Evolutionary conservation across 37 sponge, comb jelly and placozoan species (phyloP), one percentile per base, ranked within the genome.

Genomic region (Mnemiopsis leidyi): DNA sequence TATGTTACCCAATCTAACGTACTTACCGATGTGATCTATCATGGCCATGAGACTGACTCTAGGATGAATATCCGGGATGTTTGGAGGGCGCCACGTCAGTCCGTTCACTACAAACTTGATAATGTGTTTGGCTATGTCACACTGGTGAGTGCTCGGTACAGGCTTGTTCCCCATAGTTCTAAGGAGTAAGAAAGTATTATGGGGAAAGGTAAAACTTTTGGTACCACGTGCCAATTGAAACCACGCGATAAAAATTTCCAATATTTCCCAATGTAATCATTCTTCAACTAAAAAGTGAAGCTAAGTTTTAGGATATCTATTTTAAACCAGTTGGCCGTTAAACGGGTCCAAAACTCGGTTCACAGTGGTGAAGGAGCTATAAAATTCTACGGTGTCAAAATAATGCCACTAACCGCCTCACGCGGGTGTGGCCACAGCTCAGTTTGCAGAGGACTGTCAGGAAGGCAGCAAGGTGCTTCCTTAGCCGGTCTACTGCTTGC

Each of bases 1-100:
- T 23, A 28, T 18, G 75, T 5, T 29, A 71, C 75, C 68, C 13
- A 67, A n/a, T n/a, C n/a, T n/a, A 9, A n/a, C 26, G 28, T 28
- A 85, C 90, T 38, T 38, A 85, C 90, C 90, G 29, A 85, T 85
- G 29, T 85, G 90, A 18, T 40, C 90, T 0, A 85, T 85, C 40
- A 85, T 85, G 61, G 90, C 32, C 24, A 40, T 21, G 26, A 85
- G 90, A 23, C 90, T 40, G 21, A 85, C 90, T 85, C 90, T 38
- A 1, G 90, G 90, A 38, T 85, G 90, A n/a, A 40, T 85, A 25
- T 85, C 29, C 3, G 79, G 79, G 21, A 77, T 77, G 61, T 40
- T 85, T 25, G 90, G 90, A 40, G 90, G 90, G 38, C 90, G 38
- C 90, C 90, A 85, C n/a, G 61, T 85, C 61, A 85, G 26, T 0